Conservation (phyloP, 2,797 vertebrate genomes). For the Eremophila alpestris region DNA sequence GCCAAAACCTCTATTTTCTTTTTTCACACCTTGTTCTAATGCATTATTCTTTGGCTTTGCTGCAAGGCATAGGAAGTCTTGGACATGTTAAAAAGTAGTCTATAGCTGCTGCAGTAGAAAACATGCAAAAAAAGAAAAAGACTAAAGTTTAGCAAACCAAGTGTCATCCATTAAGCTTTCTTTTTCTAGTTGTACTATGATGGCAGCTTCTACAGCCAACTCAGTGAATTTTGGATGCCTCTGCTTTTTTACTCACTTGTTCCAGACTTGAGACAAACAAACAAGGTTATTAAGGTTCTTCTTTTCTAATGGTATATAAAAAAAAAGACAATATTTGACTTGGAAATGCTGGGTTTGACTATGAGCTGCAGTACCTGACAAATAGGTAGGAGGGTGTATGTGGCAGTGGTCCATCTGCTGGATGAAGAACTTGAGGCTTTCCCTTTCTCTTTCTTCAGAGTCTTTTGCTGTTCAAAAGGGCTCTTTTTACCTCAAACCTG, state of each 20-base stretch:
- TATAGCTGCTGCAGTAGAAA: background rate
- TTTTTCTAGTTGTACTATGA: background rate
- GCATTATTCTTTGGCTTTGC: background rate
- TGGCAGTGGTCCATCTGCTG: background rate
- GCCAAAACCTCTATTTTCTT: background rate
- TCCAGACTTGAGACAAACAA: background rate
- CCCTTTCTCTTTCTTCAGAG: background rate
- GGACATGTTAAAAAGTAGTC: background rate
- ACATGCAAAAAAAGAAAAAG: background rate
- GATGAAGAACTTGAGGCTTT: background rate
- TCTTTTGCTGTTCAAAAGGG: background rate
- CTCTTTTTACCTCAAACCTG: background rate
- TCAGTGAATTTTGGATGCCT: background rate
- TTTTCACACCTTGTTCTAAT: background rate
- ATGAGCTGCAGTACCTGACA: background rate
- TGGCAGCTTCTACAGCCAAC: background rate
- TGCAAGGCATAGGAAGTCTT: background rate
- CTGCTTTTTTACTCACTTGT: background rate
- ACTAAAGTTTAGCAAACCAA: background rate
- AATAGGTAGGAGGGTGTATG: rapidly evolving
- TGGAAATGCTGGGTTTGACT: background rate
- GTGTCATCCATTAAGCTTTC: background rate
- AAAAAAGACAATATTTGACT: background rate
- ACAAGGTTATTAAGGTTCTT: background rate
- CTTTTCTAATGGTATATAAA: background rate